phyloP scores from a whole-genome alignment of 2,888 invertebrate genomes.

The Carpatolechia fugitivella region DNA sequence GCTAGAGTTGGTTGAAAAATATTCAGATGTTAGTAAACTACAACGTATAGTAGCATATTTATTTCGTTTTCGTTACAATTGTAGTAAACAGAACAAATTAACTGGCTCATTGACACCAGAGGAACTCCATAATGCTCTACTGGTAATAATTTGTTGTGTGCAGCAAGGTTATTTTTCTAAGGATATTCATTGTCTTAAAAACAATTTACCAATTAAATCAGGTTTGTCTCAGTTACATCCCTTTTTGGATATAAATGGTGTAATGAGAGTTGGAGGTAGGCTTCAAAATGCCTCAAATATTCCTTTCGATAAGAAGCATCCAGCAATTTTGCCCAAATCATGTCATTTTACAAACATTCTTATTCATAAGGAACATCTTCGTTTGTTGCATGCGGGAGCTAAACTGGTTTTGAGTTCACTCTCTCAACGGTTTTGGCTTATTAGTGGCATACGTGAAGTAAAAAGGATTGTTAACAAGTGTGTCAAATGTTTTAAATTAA shows the following conservation, averaged over 20 bases:
- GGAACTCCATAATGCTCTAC: not conserved
- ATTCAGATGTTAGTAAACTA: conserved; percentile 7
- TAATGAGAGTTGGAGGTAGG: conserved; percentile 8
- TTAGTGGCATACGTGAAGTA: not conserved
- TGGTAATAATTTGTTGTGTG: not conserved
- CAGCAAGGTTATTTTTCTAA: conserved; percentile 4
- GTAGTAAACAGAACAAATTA: not conserved
- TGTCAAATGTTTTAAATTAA: conserved; percentile 13
- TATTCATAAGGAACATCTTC: not conserved
- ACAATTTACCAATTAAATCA: not conserved
- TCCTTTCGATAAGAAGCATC: conserved; percentile 14
- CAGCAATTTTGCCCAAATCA: conserved; percentile 1
- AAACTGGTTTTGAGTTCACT: not conserved
- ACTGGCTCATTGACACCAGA: not conserved
- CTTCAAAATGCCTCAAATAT: conserved; percentile 7
- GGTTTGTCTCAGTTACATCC: not conserved
- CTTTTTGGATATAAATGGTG: conserved; percentile 5
- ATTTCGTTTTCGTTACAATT: conserved; percentile 5
- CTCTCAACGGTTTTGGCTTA: not conserved
- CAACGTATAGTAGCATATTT: conserved; percentile 11
- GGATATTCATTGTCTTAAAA: conserved; percentile 5
- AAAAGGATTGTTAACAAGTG: conserved; percentile 16
- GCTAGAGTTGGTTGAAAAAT: conserved; percentile 1
- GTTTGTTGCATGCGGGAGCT: not conserved
- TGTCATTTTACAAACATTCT: not conserved